phyloP scores from a whole-genome alignment of 2,797 vertebrate species.

The Alouatta caraya region DNA sequence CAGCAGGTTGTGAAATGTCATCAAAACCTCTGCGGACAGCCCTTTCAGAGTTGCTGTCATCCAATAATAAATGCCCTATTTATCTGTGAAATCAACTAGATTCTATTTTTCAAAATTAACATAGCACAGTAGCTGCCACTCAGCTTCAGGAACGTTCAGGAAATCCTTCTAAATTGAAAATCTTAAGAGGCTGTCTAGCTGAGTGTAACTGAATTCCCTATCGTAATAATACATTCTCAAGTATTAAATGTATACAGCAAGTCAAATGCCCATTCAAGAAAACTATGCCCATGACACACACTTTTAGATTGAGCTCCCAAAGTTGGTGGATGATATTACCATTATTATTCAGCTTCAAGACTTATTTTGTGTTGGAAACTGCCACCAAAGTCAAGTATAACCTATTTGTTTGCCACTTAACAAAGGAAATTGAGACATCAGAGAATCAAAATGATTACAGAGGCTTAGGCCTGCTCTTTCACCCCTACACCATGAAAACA shows the following conservation, averaged over 20 bases:
- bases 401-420: not conserved
- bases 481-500: not conserved
- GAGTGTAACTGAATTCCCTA: not conserved
- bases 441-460: not conserved
- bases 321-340: not conserved
- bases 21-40: not conserved
- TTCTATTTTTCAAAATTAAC: conserved; percentile 19
- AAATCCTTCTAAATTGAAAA: conserved; percentile 27
- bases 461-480: not conserved
- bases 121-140: not conserved
- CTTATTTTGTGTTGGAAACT: conserved; percentile 19
- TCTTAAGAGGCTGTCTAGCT: not conserved
- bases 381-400: not conserved
- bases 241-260: not conserved
- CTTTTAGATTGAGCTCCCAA: not conserved
- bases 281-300: conserved; percentile 29
- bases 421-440: not conserved
- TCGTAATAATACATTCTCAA: not conserved
- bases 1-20: not conserved
- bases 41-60: not conserved
- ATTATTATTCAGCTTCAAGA: not conserved
- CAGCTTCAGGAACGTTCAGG: conserved; percentile 10
- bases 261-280: not conserved
- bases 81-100: conserved; percentile 39
- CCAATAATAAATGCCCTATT: conserved; percentile 36